phyloP scores from a whole-genome alignment of 2,113 vertebrate genomes.

The Podarcis cretensis region DNA sequence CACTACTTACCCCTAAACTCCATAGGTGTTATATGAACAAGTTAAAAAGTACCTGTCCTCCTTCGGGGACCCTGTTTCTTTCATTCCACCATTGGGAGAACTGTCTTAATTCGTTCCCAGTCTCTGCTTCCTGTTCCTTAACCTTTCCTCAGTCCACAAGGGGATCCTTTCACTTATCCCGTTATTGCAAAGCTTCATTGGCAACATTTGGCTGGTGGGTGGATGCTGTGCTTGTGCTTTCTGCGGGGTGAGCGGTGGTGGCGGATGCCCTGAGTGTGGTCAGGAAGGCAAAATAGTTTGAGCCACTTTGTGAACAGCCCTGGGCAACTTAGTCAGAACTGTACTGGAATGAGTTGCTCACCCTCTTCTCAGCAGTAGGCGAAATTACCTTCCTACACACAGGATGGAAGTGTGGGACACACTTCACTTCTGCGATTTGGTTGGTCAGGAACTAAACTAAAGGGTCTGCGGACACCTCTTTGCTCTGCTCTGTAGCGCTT shows the following conservation, averaged over 20 bases:
- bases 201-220: no score
- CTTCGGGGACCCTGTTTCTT: no score
- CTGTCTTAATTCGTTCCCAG: no score
- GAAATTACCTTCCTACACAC: not conserved
- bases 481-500: not conserved
- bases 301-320: not conserved
- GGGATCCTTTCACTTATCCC: not conserved
- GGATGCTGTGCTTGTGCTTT: no score
- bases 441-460: slow-evolving; percentile 2
- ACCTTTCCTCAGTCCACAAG: not conserved
- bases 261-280: no score
- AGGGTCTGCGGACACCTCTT: slow-evolving; percentile 2
- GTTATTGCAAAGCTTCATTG: not conserved
- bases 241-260: no score
- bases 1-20: not conserved
- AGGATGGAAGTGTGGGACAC: not conserved
- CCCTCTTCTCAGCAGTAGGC: not conserved
- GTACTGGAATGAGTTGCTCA: slow-evolving; percentile 6
- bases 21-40: no score
- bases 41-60: no score
- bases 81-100: no score
- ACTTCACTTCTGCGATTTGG: not conserved
- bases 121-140: not conserved
- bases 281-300: not conserved
- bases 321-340: not conserved